Evolutionary conservation across 2,113 vertebrate species (phyloP), one percentile per base, ranked within the genome.

Genomic region (Salvator merianae): DNA sequence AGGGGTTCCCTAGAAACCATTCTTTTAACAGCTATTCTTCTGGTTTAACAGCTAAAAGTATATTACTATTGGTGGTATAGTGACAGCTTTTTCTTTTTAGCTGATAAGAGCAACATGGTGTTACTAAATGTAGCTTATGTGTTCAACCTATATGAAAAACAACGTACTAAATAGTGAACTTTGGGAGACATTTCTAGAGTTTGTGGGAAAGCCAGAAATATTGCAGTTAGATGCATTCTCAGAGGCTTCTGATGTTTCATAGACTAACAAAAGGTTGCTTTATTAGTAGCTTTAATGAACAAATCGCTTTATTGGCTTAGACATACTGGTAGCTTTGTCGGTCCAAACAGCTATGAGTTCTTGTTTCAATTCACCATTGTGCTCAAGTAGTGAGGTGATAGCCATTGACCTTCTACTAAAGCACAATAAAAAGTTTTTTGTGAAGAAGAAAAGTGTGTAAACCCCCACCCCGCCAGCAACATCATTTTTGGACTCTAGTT

Each of bases 281-380:
- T 96, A 96, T 96, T 95, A 94, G 94, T 94, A 95, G 93, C 90
- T 94, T 95, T 96, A 96, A 95, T 95, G 95, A 96, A 95, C 94
- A 93, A 96, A 96, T 96, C 76, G 91, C 95, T 96, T 96, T 95
- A 95, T 95, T 96, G 96, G 95, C 94, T 94, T 94, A 96, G 94
- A 92, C 94, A 96, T 96, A 96, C 96, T 97, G 94, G 95, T 95
- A 95, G 95, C 96, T 97, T 96, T 97, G 96, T 96, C 86, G 87
- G 93, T 88, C 87, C 91, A 91, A 94, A 94, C 91, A 94, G 95
- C 95, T 95, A 93, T 93, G 96, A 94, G 95, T 96, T 96, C 95
- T 95, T 95, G 90, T 96, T 96, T 97, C 95, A 96, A 94, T 97
- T 95, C 95, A 93, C 94, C 93, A 95, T 96, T 97, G 96, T 97